These are phyloP conservation scores for Syngnathus acus DNA, from an alignment of 2,797 vertebrate species.

Conservation along the genomic window DNA sequence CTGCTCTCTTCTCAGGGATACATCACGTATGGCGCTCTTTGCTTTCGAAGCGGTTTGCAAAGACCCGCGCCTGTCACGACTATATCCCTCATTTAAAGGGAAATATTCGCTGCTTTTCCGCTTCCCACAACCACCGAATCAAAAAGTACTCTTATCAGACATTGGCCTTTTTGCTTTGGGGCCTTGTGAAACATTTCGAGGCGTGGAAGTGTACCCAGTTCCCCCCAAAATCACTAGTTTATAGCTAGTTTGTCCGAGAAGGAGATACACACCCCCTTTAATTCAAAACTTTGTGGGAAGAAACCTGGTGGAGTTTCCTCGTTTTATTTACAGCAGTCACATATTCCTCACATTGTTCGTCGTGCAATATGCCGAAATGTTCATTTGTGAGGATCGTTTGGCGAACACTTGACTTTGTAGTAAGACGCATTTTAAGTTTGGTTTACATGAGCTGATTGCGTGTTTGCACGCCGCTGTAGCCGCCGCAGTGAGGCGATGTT, in stretches of 20 bases:
- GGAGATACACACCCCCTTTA: conserved; percentile 64
- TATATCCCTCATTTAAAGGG: conserved; percentile 55
- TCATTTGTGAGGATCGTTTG: not conserved
- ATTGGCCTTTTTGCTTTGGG: conserved; percentile 39
- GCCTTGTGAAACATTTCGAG: conserved; percentile 37
- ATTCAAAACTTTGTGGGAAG: conserved; percentile 62
- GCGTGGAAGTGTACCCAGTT: conserved; percentile 27
- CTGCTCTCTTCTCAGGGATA: conserved; percentile 40
- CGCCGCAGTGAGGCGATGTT: conserved; percentile 57
- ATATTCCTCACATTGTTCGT: not conserved
- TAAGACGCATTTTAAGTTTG: conserved; percentile 16
- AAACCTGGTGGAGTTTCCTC: conserved; percentile 20
- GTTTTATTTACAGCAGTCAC: not conserved
- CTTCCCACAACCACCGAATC: conserved; percentile 2
- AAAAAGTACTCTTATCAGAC: conserved; percentile 11
- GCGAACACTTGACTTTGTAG: conserved; percentile 12
- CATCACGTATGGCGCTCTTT: conserved; percentile 66
- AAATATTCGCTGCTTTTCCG: conserved; percentile 38
- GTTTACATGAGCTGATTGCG: conserved; percentile 35
- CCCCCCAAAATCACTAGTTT: conserved; percentile 27
- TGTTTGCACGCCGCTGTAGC: conserved; percentile 46
- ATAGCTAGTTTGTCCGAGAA: conserved; percentile 34
- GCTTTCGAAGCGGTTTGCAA: conserved; percentile 55
- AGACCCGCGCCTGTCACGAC: conserved; percentile 56
- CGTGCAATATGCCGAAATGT: not conserved